Conservation (phyloP, 2,797 vertebrate species). For the Poecilia picta region DNA sequence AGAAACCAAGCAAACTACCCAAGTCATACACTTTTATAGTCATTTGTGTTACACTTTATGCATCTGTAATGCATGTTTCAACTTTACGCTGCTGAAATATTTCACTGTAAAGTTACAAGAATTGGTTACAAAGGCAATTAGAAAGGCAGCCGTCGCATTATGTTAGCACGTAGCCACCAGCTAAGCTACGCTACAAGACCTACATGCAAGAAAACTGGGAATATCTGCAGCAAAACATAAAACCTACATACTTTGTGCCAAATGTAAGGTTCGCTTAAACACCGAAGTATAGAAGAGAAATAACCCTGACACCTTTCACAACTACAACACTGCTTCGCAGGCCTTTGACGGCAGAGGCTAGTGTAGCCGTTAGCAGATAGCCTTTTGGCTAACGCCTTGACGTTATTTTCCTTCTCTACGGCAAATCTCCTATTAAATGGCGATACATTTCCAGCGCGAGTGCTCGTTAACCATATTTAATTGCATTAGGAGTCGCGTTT, state of each 20-base stretch:
- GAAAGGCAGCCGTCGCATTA: constrained; percentile 41
- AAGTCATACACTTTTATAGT: constrained; percentile 8
- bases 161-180: constrained; percentile 61
- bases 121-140: constrained; percentile 75
- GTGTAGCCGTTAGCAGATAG: constrained; percentile 59
- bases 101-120: constrained; percentile 18
- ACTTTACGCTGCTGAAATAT: not conserved
- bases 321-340: not conserved
- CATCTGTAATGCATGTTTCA: not conserved
- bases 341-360: constrained; percentile 50
- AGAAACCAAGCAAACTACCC: constrained; percentile 2
- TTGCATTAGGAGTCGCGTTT: rapidly evolving
- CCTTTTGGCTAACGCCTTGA: constrained; percentile 58
- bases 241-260: not conserved
- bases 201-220: not conserved
- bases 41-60: not conserved
- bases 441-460: not conserved
- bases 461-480: not conserved
- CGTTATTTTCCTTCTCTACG: constrained; percentile 55
- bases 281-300: rapidly evolving
- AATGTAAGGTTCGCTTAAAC: rapidly evolving
- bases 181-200: constrained; percentile 33
- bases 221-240: not conserved
- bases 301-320: not conserved
- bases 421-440: constrained; percentile 42